Base-by-base conservation (phyloP, 2,113 vertebrate species). In the Apaloderma vittatum region DNA sequence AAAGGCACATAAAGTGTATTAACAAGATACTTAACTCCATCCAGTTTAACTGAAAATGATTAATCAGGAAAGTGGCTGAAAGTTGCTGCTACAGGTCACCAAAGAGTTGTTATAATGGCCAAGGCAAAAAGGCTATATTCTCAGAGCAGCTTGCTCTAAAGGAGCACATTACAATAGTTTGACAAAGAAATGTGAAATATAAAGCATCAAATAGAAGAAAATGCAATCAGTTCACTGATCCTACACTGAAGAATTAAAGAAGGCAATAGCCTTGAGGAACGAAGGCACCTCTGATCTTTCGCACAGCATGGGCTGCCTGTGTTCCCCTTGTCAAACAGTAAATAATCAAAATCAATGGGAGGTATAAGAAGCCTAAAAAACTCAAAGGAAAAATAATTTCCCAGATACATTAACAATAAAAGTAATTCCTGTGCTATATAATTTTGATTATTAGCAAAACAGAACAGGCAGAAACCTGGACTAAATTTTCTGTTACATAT, bases 341-440 rank as follows among this genome's bases (percentile, higher is more conserved):
- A 97, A 97, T 97, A 97, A 97, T 97, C 96, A 97, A 86, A 97
- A 97, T 97, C 97, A 96, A 97, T 97, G 96, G 96, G 95, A 94
- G 80, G 95, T 96, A 94, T 80, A 94, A 92, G 68, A 76, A 94
- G 45, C 80, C 79, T 80, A 91, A 93, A 94, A 90, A 96, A 92
- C 71, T 92, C 62, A 76, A 86, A 92, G 86, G 52, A 92, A 97
- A 97, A 91, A 90, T 94, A 61, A 96, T 93, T 96, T 94, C 55
- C 79, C 93, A 95, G 93, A 86, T 96, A 93, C 16, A 90, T 11
- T 77, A 62, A 80, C 66, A 81, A 70, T 87, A 86, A 79, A 78
- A 95, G 71, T 86, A 68, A 94, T 94, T 78, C 72, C 23, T 1
- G 1, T 19, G 20, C 85, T 62, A 66, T 73, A 76, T 71, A 95